Evolutionary conservation across 1,140 invertebrate genomes (phyloP).

Genomic region (Euschistus heros): DNA sequence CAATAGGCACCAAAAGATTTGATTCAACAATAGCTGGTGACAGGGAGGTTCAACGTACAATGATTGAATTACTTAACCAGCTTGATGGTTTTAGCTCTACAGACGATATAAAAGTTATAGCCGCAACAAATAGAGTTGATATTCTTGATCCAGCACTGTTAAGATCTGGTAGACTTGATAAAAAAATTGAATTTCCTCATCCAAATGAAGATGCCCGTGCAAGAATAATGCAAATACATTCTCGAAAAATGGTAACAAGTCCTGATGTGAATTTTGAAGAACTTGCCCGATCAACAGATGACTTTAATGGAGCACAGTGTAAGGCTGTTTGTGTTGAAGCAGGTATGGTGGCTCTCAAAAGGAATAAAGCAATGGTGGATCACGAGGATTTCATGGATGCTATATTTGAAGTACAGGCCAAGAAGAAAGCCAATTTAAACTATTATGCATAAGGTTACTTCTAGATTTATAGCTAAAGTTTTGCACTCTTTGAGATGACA

Average conservation of each 20-base stretch:
- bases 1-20: conserved; percentile 29
- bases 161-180: conserved; percentile 45
- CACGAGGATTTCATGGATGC: conserved; percentile 74
- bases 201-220: conserved; percentile 65
- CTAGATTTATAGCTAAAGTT: no score
- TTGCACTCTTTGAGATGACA: no score
- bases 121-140: conserved; percentile 51
- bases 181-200: conserved; percentile 65
- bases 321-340: conserved; percentile 69
- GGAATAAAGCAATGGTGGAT: conserved; percentile 50
- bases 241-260: conserved; percentile 62
- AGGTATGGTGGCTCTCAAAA: conserved; percentile 61
- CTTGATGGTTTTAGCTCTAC: conserved; percentile 33
- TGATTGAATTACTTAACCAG: conserved; percentile 32
- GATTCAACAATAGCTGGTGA: conserved; percentile 23
- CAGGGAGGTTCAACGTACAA: conserved; percentile 29
- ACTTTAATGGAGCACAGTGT: conserved; percentile 68
- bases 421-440: not conserved
- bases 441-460: no score
- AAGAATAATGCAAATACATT: conserved; percentile 65
- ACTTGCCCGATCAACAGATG: conserved; percentile 58
- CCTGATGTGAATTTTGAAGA: conserved; percentile 63
- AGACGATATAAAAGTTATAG: conserved; percentile 42
- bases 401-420: conserved; percentile 33
- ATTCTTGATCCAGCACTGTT: conserved; percentile 47